These are phyloP conservation scores for Chrysocyon brachyurus DNA, from an alignment of 2,797 vertebrate genomes.

Conservation along the genomic window DNA sequence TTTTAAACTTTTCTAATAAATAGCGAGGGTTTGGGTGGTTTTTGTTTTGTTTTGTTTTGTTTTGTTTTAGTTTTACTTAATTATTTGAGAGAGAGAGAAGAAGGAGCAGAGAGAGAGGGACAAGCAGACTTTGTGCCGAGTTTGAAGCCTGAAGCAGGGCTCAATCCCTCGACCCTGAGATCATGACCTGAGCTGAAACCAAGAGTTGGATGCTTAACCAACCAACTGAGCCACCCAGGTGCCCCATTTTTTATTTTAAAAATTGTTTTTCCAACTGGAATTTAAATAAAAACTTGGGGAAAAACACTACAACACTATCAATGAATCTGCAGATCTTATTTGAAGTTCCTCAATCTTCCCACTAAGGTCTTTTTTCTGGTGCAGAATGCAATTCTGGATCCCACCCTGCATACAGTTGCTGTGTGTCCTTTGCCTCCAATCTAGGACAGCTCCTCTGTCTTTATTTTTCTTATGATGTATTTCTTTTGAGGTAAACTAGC, in stretches of 20 bases:
- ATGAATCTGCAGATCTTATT: too few species aligned
- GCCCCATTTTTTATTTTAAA: background rate
- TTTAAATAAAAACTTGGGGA: background rate
- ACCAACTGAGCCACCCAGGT: background rate
- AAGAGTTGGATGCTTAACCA: background rate
- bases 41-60: background rate
- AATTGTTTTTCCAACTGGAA: background rate
- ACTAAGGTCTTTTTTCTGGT: too few species aligned
- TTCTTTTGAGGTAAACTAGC: background rate
- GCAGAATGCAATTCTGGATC: background rate
- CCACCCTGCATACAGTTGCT: fast-evolving
- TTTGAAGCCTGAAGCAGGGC: background rate
- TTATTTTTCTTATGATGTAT: background rate
- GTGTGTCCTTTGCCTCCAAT: background rate
- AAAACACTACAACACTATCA: fast-evolving
- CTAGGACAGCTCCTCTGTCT: background rate
- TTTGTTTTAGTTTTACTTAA: background rate
- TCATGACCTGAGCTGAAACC: background rate
- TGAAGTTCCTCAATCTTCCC: background rate
- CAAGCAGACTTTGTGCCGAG: background rate
- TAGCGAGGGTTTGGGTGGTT: background rate
- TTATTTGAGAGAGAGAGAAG: background rate
- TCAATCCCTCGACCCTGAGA: background rate
- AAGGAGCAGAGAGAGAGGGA: background rate
- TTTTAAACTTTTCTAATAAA: background rate